A percentile compares a stretch with the other conserved stretches of the same genome.
Evolutionary conservation across 2,888 invertebrate genomes (phyloP).

Genomic region (Penaeus monodon): DNA sequence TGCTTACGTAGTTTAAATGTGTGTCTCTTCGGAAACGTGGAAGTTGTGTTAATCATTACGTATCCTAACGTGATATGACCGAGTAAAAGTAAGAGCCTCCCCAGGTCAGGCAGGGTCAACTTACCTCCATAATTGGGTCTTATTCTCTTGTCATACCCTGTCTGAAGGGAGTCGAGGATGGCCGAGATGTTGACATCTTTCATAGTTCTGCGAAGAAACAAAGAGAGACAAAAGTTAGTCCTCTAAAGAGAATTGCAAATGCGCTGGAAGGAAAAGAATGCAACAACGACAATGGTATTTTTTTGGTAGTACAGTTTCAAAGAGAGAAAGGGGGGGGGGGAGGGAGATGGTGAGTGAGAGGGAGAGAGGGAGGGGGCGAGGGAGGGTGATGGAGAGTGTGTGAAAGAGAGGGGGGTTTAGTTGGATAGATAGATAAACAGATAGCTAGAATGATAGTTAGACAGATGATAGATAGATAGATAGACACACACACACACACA

Average conservation of each 20-base stretch:
- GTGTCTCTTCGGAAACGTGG: too few species aligned
- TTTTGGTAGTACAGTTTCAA: not conserved
- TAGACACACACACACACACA: too few species aligned
- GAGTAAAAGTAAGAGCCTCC: not conserved
- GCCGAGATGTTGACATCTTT: constrained; percentile 94
- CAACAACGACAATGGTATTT: too few species aligned
- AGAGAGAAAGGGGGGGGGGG: not conserved
- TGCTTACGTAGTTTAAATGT: not conserved
- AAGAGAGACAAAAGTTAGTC: not conserved
- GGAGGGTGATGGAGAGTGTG: not conserved
- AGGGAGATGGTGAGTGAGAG: not conserved
- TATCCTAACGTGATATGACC: too few species aligned
- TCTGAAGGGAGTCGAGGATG: constrained; percentile 94
- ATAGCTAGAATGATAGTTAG: too few species aligned
- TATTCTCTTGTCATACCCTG: constrained; percentile 99
- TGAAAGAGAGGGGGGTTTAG: not conserved
- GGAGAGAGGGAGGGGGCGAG: not conserved
- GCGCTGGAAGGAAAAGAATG: too few species aligned
- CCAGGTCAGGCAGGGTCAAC: constrained; percentile 67
- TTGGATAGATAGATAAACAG: too few species aligned
- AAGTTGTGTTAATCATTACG: too few species aligned
- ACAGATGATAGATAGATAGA: too few species aligned
- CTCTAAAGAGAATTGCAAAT: too few species aligned
- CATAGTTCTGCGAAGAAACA: constrained; percentile 74
- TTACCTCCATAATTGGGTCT: constrained; percentile 98